A percentile compares a stretch with the other conserved stretches of the same genome.
Conservation (phyloP, 2,113 vertebrate genomes). For the Cryptomyrus ogoouensis region DNA sequence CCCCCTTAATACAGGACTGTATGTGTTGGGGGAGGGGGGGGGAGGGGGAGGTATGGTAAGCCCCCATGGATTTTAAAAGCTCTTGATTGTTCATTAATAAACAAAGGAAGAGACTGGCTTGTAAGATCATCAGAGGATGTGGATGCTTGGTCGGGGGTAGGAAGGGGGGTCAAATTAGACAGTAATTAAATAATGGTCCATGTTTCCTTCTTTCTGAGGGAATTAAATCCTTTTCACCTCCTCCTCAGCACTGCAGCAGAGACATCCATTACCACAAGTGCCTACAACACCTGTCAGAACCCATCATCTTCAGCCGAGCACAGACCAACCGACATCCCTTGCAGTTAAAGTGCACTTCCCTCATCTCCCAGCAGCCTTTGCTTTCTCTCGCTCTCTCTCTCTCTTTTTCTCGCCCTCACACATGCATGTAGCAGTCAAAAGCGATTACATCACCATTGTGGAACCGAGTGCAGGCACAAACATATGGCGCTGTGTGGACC, state of each 20-base stretch:
- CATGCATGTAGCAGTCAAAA: slow-evolving; percentile 73
- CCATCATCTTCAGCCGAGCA: slow-evolving; percentile 71
- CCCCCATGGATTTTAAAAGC: slow-evolving; percentile 53
- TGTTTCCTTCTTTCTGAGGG: slow-evolving; percentile 68
- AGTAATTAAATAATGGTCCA: slow-evolving; percentile 75
- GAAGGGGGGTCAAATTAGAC: slow-evolving; percentile 50
- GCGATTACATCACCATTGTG: slow-evolving; percentile 71
- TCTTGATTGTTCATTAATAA: slow-evolving; percentile 63
- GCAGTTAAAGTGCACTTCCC: slow-evolving; percentile 67
- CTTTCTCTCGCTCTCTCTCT: slow-evolving; percentile 36
- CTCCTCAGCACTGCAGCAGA: slow-evolving; percentile 61
- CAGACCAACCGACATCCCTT: slow-evolving; percentile 65
- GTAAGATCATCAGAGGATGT: slow-evolving; percentile 56
- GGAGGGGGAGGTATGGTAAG: slow-evolving; percentile 33
- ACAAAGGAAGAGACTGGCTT: slow-evolving; percentile 60
- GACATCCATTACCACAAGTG: slow-evolving; percentile 77
- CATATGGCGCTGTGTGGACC: slow-evolving; percentile 71
- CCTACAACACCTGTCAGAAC: slow-evolving; percentile 88
- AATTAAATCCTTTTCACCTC: slow-evolving; percentile 71
- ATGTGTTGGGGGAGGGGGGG: not conserved
- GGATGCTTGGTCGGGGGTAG: slow-evolving; percentile 20
- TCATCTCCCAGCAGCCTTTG: slow-evolving; percentile 63
- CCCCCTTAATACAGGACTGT: slow-evolving; percentile 20
- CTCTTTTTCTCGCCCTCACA: slow-evolving; percentile 2
- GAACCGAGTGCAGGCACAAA: slow-evolving; percentile 67